phyloP scores from a whole-genome alignment of 2,113 vertebrate species.

The Pygoscelis adeliae region DNA sequence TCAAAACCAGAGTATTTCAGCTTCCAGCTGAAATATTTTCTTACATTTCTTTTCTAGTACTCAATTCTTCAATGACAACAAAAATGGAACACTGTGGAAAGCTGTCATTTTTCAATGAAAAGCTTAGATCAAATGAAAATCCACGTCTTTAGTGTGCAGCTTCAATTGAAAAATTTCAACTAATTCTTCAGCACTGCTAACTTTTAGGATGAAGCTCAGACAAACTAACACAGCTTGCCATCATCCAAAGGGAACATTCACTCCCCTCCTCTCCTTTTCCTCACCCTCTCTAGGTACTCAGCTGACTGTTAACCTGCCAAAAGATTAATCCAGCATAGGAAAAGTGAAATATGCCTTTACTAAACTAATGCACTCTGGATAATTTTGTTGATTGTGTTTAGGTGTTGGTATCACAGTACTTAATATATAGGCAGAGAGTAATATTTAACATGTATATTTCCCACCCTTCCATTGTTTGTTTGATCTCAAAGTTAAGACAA shows the following conservation, averaged over 20 bases:
- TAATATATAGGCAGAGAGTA: neutral
- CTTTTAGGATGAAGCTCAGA: neutral
- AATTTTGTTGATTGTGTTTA: neutral
- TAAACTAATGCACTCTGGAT: neutral
- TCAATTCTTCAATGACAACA: neutral
- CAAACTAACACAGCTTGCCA: neutral
- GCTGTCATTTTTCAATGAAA: neutral
- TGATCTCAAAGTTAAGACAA: neutral
- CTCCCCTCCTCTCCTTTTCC: neutral
- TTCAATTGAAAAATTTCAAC: neutral
- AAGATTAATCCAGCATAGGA: neutral
- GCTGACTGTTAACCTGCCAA: neutral
- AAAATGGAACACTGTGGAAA: neutral
- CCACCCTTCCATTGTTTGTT: neutral
- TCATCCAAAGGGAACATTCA: neutral
- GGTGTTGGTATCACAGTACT: neutral
- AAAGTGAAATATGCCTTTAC: neutral
- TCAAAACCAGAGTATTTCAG: neutral
- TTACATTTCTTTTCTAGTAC: neutral
- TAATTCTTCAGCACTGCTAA: neutral
- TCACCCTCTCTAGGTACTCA: neutral
- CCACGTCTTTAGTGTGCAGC: accelerated
- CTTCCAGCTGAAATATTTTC: neutral
- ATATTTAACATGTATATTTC: neutral
- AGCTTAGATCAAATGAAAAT: neutral